phyloP scores from a whole-genome alignment of 2,797 vertebrate species.

The Danio aesculapii region DNA sequence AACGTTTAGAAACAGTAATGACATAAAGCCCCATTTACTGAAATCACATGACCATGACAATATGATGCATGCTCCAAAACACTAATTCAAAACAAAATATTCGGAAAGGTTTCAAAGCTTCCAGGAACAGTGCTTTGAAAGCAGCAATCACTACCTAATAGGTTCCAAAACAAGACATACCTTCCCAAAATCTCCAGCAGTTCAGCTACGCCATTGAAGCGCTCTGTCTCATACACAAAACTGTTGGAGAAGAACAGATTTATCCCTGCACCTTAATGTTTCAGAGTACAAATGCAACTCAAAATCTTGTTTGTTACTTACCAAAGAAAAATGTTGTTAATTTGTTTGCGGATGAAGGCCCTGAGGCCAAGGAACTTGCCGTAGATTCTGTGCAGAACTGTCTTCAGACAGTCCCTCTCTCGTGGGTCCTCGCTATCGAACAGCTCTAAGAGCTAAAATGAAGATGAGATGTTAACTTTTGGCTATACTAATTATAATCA shows the following conservation, averaged over 20 bases:
- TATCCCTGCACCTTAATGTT: not conserved
- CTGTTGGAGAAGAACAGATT: constrained; percentile 59
- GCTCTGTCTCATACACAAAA: constrained; percentile 99
- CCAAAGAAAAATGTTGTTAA: constrained; percentile 99
- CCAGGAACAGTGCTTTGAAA: no score
- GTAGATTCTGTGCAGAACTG: constrained; percentile 99
- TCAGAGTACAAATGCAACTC: not conserved
- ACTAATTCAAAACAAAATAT: no score
- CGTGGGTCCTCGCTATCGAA: constrained; percentile 99
- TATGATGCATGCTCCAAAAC: no score
- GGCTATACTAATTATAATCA: no score
- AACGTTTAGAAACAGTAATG: no score
- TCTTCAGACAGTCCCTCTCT: constrained; percentile 99
- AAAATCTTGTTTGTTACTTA: constrained; percentile 74
- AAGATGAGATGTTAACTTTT: not conserved
- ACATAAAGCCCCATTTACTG: no score
- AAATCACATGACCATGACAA: no score
- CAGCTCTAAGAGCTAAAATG: constrained; percentile 92
- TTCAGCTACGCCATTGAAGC: constrained; percentile 99
- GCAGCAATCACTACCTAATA: no score
- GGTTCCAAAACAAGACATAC: constrained; percentile 74
- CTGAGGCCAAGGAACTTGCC: constrained; percentile 99
- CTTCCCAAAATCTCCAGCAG: constrained; percentile 99
- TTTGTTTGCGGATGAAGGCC: constrained; percentile 99
- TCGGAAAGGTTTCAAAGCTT: no score